Percentiles rank a stretch among this genome's conserved stretches.
phyloP scores from a whole-genome alignment of 2,888 invertebrate species.

The Ethmia dodecea region DNA sequence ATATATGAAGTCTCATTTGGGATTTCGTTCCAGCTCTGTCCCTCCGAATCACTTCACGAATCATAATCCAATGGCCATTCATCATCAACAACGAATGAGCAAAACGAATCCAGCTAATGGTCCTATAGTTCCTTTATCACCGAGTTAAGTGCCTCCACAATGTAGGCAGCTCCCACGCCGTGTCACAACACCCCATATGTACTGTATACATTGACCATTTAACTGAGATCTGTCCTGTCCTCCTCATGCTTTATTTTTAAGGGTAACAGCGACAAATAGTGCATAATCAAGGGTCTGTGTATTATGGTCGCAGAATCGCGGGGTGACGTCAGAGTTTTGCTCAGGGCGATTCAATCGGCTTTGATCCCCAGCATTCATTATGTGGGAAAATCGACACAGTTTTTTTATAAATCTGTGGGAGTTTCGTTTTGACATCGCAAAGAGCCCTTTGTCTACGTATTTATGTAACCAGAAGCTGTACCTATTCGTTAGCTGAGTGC shows the following conservation, averaged over 20 bases:
- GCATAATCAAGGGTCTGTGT: slow-evolving; percentile 27
- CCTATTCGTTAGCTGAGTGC: too few relatives aligned
- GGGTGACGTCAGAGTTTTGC: slow-evolving; percentile 43
- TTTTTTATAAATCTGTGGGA: slow-evolving; percentile 72
- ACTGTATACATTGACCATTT: neutral
- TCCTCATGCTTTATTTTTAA: neutral
- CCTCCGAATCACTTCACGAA: slow-evolving; percentile 52
- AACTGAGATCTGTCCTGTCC: slow-evolving; percentile 25
- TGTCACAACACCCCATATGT: slow-evolving; percentile 63
- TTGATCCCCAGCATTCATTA: slow-evolving; percentile 58
- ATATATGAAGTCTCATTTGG: too few relatives aligned
- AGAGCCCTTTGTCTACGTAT: slow-evolving; percentile 35
- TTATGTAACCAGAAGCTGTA: too few relatives aligned
- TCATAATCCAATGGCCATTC: slow-evolving; percentile 72
- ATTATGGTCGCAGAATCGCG: slow-evolving; percentile 32
- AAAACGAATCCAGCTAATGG: slow-evolving; percentile 73
- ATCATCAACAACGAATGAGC: slow-evolving; percentile 68
- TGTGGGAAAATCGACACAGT: slow-evolving; percentile 71
- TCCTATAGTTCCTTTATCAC: slow-evolving; percentile 70
- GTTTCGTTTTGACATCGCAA: slow-evolving; percentile 59
- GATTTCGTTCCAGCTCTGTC: slow-evolving; percentile 36
- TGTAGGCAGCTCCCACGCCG: slow-evolving; percentile 70
- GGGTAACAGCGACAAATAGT: neutral
- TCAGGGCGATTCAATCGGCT: slow-evolving; percentile 56
- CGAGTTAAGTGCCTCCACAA: slow-evolving; percentile 72